These are phyloP conservation scores for Lagodon rhomboides DNA, from an alignment of 2,797 vertebrate genomes.

Conservation along the genomic window DNA sequence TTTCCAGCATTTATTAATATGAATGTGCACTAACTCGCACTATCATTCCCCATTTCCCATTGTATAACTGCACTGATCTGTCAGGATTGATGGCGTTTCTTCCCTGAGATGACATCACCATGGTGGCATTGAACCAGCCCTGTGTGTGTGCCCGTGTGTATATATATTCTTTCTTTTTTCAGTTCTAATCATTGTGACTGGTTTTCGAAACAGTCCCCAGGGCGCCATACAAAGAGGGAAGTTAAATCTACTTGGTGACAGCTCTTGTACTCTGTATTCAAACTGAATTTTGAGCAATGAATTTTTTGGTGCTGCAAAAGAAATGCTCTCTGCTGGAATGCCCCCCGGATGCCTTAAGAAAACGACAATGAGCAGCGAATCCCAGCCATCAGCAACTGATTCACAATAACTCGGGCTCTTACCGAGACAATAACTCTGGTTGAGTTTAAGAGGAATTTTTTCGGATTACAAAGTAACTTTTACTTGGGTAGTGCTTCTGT, in stretches of 20 bases:
- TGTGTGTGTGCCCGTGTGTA: not conserved
- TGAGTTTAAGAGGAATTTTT: conserved; percentile 6
- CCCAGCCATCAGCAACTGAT: conserved; percentile 6
- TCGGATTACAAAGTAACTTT: too few relatives aligned
- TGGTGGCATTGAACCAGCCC: conserved; percentile 15
- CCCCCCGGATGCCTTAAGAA: conserved; percentile 12
- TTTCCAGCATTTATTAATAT: conserved; percentile 23
- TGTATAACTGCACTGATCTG: conserved; percentile 41
- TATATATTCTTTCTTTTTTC: conserved; percentile 33
- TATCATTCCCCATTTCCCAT: conserved; percentile 26
- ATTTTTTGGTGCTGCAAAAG: conserved; percentile 23
- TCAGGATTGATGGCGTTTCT: conserved; percentile 44
- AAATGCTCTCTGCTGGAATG: conserved; percentile 15
- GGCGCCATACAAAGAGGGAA: conserved; percentile 37
- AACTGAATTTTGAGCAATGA: conserved; percentile 43
- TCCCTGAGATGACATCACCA: conserved; percentile 48
- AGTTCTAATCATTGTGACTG: conserved; percentile 59
- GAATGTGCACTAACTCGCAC: conserved; percentile 2
- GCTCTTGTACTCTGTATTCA: conserved; percentile 48
- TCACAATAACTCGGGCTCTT: conserved; percentile 9
- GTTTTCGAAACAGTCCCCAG: conserved; percentile 56
- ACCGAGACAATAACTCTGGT: not conserved
- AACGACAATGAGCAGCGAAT: conserved; percentile 29
- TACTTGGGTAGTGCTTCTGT: too few relatives aligned
- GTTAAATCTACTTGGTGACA: conserved; percentile 58